phyloP scores from a whole-genome alignment of 2,888 invertebrate species.

The Odontomyia ornata region DNA sequence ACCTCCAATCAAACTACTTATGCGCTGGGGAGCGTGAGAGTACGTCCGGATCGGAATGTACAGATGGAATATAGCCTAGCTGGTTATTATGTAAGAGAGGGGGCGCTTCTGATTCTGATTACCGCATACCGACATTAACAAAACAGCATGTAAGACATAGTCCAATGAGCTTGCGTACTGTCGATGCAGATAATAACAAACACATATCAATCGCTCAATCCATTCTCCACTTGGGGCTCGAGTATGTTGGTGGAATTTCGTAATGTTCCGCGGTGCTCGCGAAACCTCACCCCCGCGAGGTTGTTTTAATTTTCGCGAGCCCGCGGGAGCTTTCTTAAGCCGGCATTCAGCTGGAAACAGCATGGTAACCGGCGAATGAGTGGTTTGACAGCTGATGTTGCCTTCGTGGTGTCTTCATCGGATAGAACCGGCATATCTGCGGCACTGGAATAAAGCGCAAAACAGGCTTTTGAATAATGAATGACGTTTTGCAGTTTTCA shows the following conservation, averaged over 20 bases:
- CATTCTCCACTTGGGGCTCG: not conserved
- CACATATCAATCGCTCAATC: not conserved
- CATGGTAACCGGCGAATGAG: slow-evolving; percentile 30
- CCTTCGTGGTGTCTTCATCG: not conserved
- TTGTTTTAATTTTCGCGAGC: not conserved
- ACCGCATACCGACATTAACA: slow-evolving; percentile 1
- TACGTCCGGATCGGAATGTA: not conserved
- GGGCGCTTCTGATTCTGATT: slow-evolving; percentile 21
- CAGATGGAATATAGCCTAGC: not conserved
- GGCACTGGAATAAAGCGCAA: slow-evolving; percentile 9
- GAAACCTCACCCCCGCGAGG: slow-evolving; percentile 24
- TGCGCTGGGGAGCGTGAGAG: not conserved
- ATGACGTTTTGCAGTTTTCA: slow-evolving; percentile 41
- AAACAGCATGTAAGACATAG: not conserved
- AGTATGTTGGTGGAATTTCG: not conserved
- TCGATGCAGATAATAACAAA: not conserved
- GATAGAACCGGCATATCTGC: not conserved
- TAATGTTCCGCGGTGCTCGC: not conserved
- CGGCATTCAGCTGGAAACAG: not conserved
- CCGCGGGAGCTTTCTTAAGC: slow-evolving; percentile 28
- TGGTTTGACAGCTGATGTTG: slow-evolving; percentile 23
- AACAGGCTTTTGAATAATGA: slow-evolving; percentile 37
- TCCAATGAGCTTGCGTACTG: not conserved
- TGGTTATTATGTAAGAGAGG: slow-evolving; percentile 26
- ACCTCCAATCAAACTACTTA: not conserved